Conservation (phyloP, 2,888 invertebrate species). For the Eucera pruinosa region DNA sequence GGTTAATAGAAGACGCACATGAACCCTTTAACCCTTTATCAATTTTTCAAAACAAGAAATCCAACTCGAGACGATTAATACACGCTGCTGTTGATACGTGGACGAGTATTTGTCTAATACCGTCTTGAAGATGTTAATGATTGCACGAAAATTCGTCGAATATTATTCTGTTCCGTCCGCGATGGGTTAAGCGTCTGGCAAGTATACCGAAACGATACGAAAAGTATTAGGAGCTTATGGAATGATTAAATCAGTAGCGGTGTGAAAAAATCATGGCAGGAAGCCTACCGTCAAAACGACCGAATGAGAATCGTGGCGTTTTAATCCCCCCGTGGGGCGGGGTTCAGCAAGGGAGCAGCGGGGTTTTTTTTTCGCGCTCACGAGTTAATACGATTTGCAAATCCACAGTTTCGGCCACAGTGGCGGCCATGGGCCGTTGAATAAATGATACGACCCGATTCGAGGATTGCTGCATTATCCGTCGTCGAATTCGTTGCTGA, state of each 20-base stretch:
- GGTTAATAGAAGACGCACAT: too few species aligned
- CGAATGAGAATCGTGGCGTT: constrained; percentile 59
- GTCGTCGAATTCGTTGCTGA: constrained; percentile 81
- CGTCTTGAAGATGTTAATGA: too few species aligned
- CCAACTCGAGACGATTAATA: too few species aligned
- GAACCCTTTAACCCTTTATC: too few species aligned
- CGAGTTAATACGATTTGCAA: constrained; percentile 77
- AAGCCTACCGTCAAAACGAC: too few species aligned
- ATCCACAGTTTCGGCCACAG: constrained; percentile 74
- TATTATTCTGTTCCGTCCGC: too few species aligned
- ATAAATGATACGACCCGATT: constrained; percentile 78
- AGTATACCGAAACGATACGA: background rate
- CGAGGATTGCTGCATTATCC: constrained; percentile 75
- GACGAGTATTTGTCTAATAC: too few species aligned
- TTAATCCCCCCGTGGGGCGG: constrained; percentile 50
- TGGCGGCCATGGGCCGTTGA: constrained; percentile 71
- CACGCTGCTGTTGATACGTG: too few species aligned
- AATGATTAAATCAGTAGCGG: constrained; percentile 31
- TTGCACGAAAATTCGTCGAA: too few species aligned
- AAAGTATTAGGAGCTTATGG: background rate
- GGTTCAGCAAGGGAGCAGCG: constrained; percentile 20
- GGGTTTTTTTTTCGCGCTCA: constrained; percentile 42
- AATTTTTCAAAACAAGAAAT: too few species aligned
- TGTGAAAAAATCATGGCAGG: constrained; percentile 25
- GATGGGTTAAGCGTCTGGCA: too few species aligned